Conservation (phyloP, 2,797 vertebrate genomes). For the Macroramphosus scolopax region DNA sequence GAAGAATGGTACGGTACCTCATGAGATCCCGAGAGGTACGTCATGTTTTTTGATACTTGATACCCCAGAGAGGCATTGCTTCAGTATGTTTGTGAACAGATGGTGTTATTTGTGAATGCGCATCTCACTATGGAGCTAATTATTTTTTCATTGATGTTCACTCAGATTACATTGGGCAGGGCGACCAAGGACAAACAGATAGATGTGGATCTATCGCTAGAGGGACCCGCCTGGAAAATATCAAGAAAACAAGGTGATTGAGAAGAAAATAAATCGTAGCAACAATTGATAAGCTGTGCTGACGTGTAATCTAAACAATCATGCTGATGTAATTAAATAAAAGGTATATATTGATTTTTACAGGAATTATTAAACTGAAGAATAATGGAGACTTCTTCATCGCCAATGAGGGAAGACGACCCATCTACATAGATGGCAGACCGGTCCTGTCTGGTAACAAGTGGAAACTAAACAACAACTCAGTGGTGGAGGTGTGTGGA, state of each 20-base stretch:
- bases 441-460: conserved; percentile 93
- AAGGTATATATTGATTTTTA: conserved; percentile 6
- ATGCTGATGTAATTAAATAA: no score
- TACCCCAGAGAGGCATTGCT: neutral
- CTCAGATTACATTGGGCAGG: conserved; percentile 91
- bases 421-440: conserved; percentile 92
- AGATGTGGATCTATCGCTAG: conserved; percentile 92
- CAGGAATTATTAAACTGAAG: conserved; percentile 94
- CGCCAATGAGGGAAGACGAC: conserved; percentile 91
- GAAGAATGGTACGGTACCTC: conserved; percentile 95
- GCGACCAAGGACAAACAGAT: conserved; percentile 98
- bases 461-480: conserved; percentile 97
- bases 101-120: no score
- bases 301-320: no score
- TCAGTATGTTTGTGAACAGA: neutral
- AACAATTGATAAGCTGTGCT: no score
- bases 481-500: conserved; percentile 88
- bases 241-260: conserved; percentile 91
- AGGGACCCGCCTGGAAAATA: conserved; percentile 97
- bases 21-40: conserved; percentile 94
- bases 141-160: conserved; percentile 1
- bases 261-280: no score
- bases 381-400: conserved; percentile 97
- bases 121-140: neutral
- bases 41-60: neutral